Evolutionary conservation across 2,888 invertebrate genomes (phyloP), one percentile per base, ranked within the genome.

Genomic region (Linnaemya vulpina): DNA sequence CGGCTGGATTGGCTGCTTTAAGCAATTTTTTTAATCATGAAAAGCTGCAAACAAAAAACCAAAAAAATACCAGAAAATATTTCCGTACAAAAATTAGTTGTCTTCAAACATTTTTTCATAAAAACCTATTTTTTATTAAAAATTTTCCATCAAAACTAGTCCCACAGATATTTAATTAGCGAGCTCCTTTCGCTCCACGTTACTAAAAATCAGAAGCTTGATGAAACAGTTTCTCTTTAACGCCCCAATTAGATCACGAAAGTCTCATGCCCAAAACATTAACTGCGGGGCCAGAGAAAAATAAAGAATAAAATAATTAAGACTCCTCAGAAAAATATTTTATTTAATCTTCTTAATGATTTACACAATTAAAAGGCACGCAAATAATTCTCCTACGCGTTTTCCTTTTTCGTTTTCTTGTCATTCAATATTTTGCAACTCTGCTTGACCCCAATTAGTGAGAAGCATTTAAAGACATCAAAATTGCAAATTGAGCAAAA

Each of bases 391-490:
- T 53, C 25, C 15, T 15, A 1, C 25, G 4, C 13, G 13, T 46
- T 8, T 17, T 17, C 1, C n/a, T 20, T 0, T 35, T n/a, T 35
- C 8, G 15, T 25, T n/a, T 25, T 30, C 1, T 30, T 43, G 11
- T 10, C 13, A 3, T 46, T 46, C 40, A 20, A 20, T 40, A 62
- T 63, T 63, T 67, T 15, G 9, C 25, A 35, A 35, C 49, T 13
- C 13, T 9, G 35, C 13, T 67, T 67, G 67, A 67, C 51, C 67
- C 35, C 20, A 65, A 65, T 65, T 46, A 65, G 46, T 25, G 1
- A 62, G 7, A 17, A 60, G 60, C 17, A 17, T 60, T 38, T 30
- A 58, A 17, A 35, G 15, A 0, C 38, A 60, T 10, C 35, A 35
- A 35, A 58, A 30, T 13, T 30, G 13, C 25, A 13, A 30, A 30